phyloP scores from a whole-genome alignment of 2,888 invertebrate genomes.

The Zygaena filipendulae region DNA sequence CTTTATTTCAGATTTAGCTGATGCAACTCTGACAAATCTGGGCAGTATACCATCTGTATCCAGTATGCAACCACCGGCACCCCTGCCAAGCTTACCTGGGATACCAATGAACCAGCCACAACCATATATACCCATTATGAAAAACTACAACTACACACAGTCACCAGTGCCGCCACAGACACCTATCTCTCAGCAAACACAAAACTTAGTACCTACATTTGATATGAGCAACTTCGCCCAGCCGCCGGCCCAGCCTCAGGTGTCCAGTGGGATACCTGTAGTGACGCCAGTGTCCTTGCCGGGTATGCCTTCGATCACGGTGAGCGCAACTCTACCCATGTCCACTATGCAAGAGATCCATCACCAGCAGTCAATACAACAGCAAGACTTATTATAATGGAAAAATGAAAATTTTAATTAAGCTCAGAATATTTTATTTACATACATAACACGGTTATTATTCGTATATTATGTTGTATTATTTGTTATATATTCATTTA shows the following conservation, averaged over 20 bases:
- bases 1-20: slow-evolving; percentile 59
- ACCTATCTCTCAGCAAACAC: slow-evolving; percentile 24
- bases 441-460: too few species aligned
- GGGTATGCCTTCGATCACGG: slow-evolving; percentile 84
- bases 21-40: slow-evolving; percentile 54
- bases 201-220: slow-evolving; percentile 49
- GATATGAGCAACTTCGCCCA: slow-evolving; percentile 50
- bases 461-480: slow-evolving; percentile 4
- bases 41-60: slow-evolving; percentile 62
- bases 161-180: slow-evolving; percentile 22
- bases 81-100: slow-evolving; percentile 58
- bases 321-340: slow-evolving; percentile 76
- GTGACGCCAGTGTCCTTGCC: slow-evolving; percentile 78
- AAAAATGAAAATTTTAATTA: slow-evolving; percentile 22
- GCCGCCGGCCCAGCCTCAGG: slow-evolving; percentile 39
- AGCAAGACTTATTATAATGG: slow-evolving; percentile 55
- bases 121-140: slow-evolving; percentile 64
- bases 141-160: slow-evolving; percentile 44
- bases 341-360: slow-evolving; percentile 68
- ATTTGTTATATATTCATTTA: slow-evolving; percentile 16
- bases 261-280: slow-evolving; percentile 51
- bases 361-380: slow-evolving; percentile 50
- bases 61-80: slow-evolving; percentile 62
- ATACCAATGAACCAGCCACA: slow-evolving; percentile 65
- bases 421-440: slow-evolving; percentile 1